Conservation (phyloP, 2,888 invertebrate genomes). For the Parasteatoda lunata region DNA sequence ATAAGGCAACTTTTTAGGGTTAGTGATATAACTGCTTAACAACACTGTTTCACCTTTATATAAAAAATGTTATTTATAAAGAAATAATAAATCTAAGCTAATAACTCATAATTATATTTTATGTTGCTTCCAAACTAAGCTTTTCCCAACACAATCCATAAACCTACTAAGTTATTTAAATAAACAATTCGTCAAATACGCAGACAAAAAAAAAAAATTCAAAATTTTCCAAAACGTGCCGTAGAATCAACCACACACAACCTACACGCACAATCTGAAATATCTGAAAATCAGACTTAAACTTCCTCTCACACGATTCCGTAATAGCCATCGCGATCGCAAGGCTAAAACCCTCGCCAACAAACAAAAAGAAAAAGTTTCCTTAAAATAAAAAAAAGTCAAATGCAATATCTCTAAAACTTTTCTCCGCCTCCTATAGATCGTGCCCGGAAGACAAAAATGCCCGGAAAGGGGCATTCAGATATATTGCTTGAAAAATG, state of each 20-base stretch:
- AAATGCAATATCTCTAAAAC: constrained; percentile 10
- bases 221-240: neutral
- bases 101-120: no score
- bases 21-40: no score
- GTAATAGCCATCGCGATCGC: neutral
- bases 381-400: neutral
- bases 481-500: constrained; percentile 53
- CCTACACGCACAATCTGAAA: neutral
- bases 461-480: constrained; percentile 15
- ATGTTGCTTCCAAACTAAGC: no score
- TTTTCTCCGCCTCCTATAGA: constrained; percentile 13
- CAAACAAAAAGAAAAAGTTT: constrained; percentile 10
- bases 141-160: no score
- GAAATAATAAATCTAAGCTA: no score
- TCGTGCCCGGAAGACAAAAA: constrained; percentile 58
- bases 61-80: no score
- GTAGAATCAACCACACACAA: neutral
- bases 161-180: no score
- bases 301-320: neutral
- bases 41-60: no score
- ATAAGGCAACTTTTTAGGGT: no score
- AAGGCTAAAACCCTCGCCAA: neutral
- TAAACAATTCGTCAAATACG: no score
- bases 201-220: neutral
- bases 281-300: neutral